Evolutionary conservation across 1,140 invertebrate genomes (phyloP).

Genomic region (Bombus huntii): DNA sequence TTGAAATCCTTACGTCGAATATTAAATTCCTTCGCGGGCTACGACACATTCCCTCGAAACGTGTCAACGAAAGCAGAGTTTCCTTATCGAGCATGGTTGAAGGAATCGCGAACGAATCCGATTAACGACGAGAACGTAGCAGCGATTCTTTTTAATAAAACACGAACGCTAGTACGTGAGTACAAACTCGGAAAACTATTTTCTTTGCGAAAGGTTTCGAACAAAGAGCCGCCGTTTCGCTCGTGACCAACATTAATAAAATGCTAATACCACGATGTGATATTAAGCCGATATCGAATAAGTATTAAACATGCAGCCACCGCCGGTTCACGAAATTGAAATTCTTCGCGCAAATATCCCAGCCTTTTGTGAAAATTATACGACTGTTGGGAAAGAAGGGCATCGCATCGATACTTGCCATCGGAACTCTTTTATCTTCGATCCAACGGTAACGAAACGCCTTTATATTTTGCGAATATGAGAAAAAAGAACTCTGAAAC

Average conservation of each 20-base stretch:
- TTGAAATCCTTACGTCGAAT: background rate
- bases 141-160: constrained; percentile 10
- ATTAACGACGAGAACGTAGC: background rate
- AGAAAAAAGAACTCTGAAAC: background rate
- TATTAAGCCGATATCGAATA: constrained; percentile 43
- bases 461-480: background rate
- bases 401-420: background rate
- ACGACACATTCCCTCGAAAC: background rate
- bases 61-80: background rate
- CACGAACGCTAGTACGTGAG: background rate
- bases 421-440: background rate
- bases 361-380: constrained; percentile 25
- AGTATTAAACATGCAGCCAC: constrained; percentile 33
- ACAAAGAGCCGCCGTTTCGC: background rate
- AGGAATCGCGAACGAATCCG: background rate
- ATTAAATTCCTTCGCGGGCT: background rate
- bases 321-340: background rate
- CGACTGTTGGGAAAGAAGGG: no score
- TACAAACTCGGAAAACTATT: constrained; percentile 5
- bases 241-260: constrained; percentile 40
- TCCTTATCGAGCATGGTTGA: background rate
- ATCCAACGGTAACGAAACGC: background rate
- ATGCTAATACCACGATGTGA: constrained; percentile 41
- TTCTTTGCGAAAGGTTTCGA: background rate
- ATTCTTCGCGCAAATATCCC: constrained; percentile 3